Evolutionary conservation across 2,113 vertebrate species (phyloP), one percentile per base, ranked within the genome.

Genomic region (Cettia cetti): DNA sequence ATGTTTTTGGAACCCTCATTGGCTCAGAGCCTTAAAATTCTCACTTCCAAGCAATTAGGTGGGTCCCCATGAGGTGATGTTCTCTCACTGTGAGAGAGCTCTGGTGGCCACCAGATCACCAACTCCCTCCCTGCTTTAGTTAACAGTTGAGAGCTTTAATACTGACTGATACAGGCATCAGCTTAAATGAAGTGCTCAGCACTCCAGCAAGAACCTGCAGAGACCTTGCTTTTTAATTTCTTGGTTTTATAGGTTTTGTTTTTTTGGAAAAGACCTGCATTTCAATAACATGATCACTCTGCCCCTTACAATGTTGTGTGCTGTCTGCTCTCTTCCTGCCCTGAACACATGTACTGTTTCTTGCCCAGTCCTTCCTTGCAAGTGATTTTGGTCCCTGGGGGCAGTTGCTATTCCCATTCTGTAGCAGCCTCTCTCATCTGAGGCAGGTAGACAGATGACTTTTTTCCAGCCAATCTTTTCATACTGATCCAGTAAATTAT

Each of bases 381-480:
- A 31, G 50, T 79, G 45, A 13, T 37, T 87, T 85, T 87, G 61
- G n/a, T 61, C 57, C 40, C 66, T 72, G 24, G 59, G 72, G 49
- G 40, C 82, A 90, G 82, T 57, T 89, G 69, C 61, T 75, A 2
- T 52, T 93, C 63, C 59, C 63, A 15, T 74, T 90, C 57, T 88
- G n/a, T 31, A 74, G 64, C 89, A 92, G 31, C 52, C 54, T 49
- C 42, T 91, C 76, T 83, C 83, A n/a, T 18, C 50, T 42, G 39
- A 56, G 70, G 66, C 90, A 74, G 65, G 59, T 28, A 74, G 45
- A n/a, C 54, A 78, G 28, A 23, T 17, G 21, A 31, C 16, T 35
- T 56, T 83, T 59, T 85, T 70, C 33, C 23, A 50, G 54, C 42
- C 71, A 74, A 0, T 64, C 54, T 90, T 85, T 79, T 49, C 24